A percentile compares a stretch with the other conserved stretches of the same genome.
phyloP scores from a whole-genome alignment of 1,140 invertebrate species.

The Ganaspis sp. region DNA sequence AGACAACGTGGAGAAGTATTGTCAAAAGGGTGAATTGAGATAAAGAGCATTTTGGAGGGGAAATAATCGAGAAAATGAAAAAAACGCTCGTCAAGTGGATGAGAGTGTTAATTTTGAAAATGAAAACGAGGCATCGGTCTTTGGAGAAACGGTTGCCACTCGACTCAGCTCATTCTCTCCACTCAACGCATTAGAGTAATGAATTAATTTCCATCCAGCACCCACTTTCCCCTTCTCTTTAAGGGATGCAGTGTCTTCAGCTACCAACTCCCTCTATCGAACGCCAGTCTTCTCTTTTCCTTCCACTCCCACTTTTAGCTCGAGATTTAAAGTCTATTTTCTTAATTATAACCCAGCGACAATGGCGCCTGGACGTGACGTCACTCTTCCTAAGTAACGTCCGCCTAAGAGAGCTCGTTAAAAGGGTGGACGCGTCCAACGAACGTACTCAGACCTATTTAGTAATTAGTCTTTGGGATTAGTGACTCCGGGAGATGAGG shows the following conservation, averaged over 20 bases:
- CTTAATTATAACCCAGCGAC: constrained; percentile 71
- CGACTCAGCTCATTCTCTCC: constrained; percentile 68
- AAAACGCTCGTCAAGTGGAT: constrained; percentile 30
- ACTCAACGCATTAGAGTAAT: constrained; percentile 76
- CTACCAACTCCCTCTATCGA: constrained; percentile 41
- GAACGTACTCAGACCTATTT: constrained; percentile 45
- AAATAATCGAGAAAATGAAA: constrained; percentile 10
- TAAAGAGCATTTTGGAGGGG: background rate
- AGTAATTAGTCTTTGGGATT: constrained; percentile 54
- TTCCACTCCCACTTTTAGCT: constrained; percentile 54
- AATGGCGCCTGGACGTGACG: constrained; percentile 57
- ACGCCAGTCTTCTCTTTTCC: constrained; percentile 50
- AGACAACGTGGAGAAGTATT: background rate
- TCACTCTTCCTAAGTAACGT: constrained; percentile 48
- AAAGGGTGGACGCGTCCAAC: constrained; percentile 33
- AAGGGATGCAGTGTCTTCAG: constrained; percentile 44
- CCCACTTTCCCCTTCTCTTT: constrained; percentile 4
- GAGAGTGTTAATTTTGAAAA: constrained; percentile 76
- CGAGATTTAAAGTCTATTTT: constrained; percentile 65
- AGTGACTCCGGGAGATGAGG: constrained; percentile 31
- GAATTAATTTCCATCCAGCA: constrained; percentile 75
- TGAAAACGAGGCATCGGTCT: constrained; percentile 75
- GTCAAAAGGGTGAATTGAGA: background rate
- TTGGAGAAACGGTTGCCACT: constrained; percentile 68
- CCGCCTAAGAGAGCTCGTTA: constrained; percentile 41